A percentile compares a stretch with the other conserved stretches of the same genome.
These are phyloP conservation scores for Plumapathes pennacea DNA, from an alignment of 92 coral and sea anemone species.

Conservation along the genomic window DNA sequence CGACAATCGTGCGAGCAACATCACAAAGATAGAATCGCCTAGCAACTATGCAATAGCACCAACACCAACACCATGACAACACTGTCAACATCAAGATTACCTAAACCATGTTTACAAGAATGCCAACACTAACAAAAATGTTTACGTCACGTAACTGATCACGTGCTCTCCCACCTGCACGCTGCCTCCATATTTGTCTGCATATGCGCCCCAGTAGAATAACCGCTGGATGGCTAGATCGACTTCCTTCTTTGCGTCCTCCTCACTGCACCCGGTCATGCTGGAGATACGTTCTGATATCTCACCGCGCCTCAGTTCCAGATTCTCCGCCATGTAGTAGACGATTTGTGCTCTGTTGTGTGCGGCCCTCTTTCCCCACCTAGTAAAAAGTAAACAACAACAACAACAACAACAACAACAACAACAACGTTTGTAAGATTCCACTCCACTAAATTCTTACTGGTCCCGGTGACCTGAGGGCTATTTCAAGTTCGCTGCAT, in stretches of 20 bases:
- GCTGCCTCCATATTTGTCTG: constrained; percentile 92
- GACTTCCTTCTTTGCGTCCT: constrained; percentile 74
- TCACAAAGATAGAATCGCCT: no score
- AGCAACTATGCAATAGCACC: no score
- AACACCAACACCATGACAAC: no score
- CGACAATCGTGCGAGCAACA: background rate
- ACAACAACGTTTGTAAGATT: background rate
- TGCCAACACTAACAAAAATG: no score
- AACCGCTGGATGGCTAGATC: constrained; percentile 82
- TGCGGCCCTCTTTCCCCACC: constrained; percentile 97
- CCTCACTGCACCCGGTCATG: constrained; percentile 80
- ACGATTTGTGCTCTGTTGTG: constrained; percentile 96
- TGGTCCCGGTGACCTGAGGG: no score
- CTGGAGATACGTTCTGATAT: constrained; percentile 71
- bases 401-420: background rate
- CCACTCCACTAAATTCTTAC: no score
- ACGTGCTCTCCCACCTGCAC: constrained; percentile 65
- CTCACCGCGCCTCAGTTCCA: constrained; percentile 80
- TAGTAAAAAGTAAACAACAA: constrained; percentile 8
- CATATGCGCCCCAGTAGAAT: constrained; percentile 96
- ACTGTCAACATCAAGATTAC: no score
- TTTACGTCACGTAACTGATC: no score
- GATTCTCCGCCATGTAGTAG: constrained; percentile 96
- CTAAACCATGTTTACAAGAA: no score
- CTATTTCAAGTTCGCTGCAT: no score